Evolutionary conservation across 92 coral and sea anemone genomes (phyloP), one percentile per base, ranked within the genome.

Genomic region (Isaurus tuberculatus): DNA sequence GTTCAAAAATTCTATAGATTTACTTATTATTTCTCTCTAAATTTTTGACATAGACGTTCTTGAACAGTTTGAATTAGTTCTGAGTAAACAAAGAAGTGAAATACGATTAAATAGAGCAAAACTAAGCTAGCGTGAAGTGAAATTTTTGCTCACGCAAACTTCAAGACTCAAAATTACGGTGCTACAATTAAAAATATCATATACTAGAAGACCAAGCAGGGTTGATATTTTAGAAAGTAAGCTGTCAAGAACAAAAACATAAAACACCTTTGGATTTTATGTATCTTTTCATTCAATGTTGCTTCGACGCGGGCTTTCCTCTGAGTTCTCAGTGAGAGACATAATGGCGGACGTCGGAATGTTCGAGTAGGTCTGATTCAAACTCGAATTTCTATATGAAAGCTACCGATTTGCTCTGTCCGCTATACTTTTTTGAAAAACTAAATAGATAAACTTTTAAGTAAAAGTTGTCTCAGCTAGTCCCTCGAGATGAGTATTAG

Each of bases 251-350:
- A 67, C 34, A 67, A 32, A 32, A 67, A 67, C 27, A 67, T 19
- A 6, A 19, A 67, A 15, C n/a, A 33, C 22, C 58, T 67, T 32
- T 32, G 44, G 27, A 67, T 31, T 67, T 67, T 49, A 67, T 67
- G 31, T 19, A 32, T 31, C 44, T 67, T n/a, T 31, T 31, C 31
- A 67, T 67, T 67, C 48, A 16, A 20, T 67, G 72, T 19, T 31
- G 44, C 72, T 17, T 67, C 72, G 23, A 67, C 31, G 72, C 72
- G 72, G 72, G 72, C 16, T 67, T 67, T 67, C 44, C 46, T 67
- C 72, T 64, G 70, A 67, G 17, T 49, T 13, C 58, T 49, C 58
- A 15, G 58, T 49, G 58, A 49, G 58, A 67, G 36, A 31, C 72
- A 67, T 31, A 67, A 67, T 67, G 46, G 72, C 46, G 72, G 72